Percentiles rank a stretch among this genome's conserved stretches.
Conservation (phyloP, 1,140 invertebrate genomes). For the Pemphigus obesinymphae region DNA sequence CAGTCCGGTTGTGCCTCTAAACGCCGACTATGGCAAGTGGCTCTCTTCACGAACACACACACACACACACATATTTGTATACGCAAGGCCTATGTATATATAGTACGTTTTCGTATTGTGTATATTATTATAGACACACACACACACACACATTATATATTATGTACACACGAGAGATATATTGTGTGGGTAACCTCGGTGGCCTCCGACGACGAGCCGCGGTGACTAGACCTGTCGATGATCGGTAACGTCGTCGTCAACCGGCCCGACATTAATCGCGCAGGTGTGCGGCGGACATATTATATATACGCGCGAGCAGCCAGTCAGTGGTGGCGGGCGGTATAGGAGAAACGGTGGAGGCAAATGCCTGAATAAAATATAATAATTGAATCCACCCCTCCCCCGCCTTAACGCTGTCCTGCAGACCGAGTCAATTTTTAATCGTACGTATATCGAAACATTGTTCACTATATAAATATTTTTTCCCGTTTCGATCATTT, state of each 20-base stretch:
- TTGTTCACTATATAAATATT: too few relatives aligned
- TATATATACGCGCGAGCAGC: too few relatives aligned
- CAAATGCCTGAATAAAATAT: too few relatives aligned
- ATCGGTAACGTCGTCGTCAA: constrained; percentile 30
- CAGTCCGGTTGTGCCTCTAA: constrained; percentile 32
- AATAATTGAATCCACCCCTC: too few relatives aligned
- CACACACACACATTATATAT: background rate
- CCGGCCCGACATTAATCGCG: constrained; percentile 30
- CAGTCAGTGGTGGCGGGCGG: background rate
- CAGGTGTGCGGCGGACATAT: constrained; percentile 20
- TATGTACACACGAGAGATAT: background rate
- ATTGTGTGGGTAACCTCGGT: constrained; percentile 32
- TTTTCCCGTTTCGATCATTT: too few relatives aligned
- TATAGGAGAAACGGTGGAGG: background rate
- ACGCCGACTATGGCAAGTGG: constrained; percentile 40
- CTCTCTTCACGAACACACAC: background rate
- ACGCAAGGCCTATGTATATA: background rate
- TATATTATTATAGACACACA: background rate
- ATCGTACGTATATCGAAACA: too few relatives aligned
- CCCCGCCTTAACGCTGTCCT: too few relatives aligned
- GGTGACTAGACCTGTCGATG: constrained; percentile 19
- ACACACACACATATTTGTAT: background rate
- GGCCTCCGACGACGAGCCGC: constrained; percentile 27
- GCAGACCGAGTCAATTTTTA: too few relatives aligned
- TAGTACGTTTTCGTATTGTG: constrained; percentile 22